A percentile compares a stretch with the other conserved stretches of the same genome.
These are phyloP conservation scores for Hyperopisus bebe DNA, from an alignment of 2,113 vertebrate species.

Conservation along the genomic window DNA sequence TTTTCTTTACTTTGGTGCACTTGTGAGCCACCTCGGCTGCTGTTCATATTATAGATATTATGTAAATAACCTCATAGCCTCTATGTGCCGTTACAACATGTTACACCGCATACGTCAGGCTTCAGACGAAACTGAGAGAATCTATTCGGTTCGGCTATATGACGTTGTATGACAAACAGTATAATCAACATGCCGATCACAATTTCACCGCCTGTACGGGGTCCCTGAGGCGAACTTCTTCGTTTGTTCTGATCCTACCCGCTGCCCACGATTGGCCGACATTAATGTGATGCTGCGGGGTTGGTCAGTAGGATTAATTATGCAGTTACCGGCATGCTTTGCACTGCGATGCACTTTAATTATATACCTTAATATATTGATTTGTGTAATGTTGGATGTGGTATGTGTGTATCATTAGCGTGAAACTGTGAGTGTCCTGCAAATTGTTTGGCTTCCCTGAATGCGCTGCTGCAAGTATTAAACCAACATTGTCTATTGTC, in stretches of 20 bases:
- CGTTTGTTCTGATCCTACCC: neutral
- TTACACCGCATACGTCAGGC: neutral
- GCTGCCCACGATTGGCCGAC: neutral
- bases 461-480: neutral
- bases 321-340: neutral
- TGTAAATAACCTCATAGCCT: neutral
- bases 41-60: neutral
- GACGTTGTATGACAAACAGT: neutral
- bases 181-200: neutral
- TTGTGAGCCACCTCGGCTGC: neutral
- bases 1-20: neutral
- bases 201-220: neutral
- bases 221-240: neutral
- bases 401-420: neutral
- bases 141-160: neutral
- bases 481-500: neutral
- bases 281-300: neutral
- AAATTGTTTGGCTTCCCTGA: neutral
- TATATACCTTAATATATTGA: neutral
- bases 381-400: neutral
- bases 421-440: neutral
- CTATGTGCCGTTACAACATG: neutral
- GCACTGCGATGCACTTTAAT: neutral
- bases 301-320: neutral
- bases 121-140: neutral